These are phyloP conservation scores for Onychomys arenicola DNA, from an alignment of 2,797 vertebrate genomes.

Conservation along the genomic window DNA sequence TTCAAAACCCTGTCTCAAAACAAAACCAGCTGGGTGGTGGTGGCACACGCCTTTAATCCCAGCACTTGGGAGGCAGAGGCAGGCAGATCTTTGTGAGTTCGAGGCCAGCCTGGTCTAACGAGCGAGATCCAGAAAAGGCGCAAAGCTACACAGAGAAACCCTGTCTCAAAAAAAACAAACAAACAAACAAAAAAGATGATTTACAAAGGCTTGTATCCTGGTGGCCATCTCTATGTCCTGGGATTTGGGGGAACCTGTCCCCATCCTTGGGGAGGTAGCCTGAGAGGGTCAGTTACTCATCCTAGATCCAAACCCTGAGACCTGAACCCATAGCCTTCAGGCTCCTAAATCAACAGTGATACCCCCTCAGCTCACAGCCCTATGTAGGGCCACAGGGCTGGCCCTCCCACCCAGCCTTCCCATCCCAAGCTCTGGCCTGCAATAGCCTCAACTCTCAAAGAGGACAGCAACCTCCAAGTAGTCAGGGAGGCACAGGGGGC, in stretches of 20 bases:
- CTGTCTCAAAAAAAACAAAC: background rate
- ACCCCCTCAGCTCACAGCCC: background rate
- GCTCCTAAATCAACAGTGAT: background rate
- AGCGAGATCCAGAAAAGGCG: background rate
- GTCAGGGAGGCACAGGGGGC: background rate
- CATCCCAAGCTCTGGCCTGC: background rate
- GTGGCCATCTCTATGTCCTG: background rate
- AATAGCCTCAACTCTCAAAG: background rate
- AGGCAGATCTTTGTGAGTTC: too few species aligned
- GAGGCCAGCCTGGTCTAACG: too few species aligned
- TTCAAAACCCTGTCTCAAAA: too few species aligned
- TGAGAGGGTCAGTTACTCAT: background rate
- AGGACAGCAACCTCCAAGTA: background rate
- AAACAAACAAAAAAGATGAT: background rate
- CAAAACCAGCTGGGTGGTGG: too few species aligned
- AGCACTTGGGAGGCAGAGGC: too few species aligned
- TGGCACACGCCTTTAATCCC: too few species aligned
- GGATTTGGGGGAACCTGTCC: background rate
- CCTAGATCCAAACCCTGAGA: background rate
- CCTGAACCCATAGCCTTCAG: background rate
- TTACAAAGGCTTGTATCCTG: background rate
- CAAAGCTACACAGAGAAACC: background rate
- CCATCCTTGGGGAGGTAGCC: background rate
- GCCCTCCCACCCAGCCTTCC: too few species aligned
- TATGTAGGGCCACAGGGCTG: background rate